phyloP scores from a whole-genome alignment of 1,140 invertebrate species.

The Drosophila elegans region DNA sequence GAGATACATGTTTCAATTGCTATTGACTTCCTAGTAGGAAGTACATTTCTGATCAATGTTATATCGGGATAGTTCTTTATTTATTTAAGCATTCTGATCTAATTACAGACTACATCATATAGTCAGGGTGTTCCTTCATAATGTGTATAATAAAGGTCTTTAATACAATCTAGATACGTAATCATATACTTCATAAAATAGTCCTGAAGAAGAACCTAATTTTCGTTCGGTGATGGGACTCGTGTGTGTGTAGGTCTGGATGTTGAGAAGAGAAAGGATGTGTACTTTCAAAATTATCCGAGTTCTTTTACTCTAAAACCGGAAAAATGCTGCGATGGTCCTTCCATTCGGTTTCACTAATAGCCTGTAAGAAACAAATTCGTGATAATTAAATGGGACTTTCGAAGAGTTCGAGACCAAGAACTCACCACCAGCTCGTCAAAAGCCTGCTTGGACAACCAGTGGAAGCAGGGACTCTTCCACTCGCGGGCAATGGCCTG shows the following conservation, averaged over 20 bases:
- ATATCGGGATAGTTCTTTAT: conserved; percentile 16
- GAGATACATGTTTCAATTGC: conserved; percentile 12
- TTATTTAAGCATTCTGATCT: conserved; percentile 29
- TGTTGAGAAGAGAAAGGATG: conserved; percentile 11
- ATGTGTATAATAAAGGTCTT: conserved; percentile 9
- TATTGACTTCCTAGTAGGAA: conserved; percentile 10
- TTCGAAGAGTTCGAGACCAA: background rate
- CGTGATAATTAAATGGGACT: conserved; percentile 49
- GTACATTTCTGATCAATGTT: conserved; percentile 13
- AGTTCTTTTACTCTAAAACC: conserved; percentile 8
- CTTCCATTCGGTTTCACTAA: conserved; percentile 68
- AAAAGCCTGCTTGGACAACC: conserved; percentile 70
- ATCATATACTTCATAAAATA: conserved; percentile 21
- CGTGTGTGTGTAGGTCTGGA: background rate
- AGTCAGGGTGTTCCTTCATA: conserved; percentile 13
- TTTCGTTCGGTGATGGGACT: conserved; percentile 3
- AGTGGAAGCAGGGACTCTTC: conserved; percentile 65
- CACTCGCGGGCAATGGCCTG: conserved; percentile 58
- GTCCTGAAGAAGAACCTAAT: conserved; percentile 24
- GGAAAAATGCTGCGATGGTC: conserved; percentile 43
- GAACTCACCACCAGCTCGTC: conserved; percentile 57
- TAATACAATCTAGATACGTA: conserved; percentile 26
- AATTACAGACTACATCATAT: conserved; percentile 25
- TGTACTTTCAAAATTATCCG: background rate
- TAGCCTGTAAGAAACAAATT: conserved; percentile 36